phyloP scores from a whole-genome alignment of 2,888 invertebrate species.

The Sphaerophoria taeniata region DNA sequence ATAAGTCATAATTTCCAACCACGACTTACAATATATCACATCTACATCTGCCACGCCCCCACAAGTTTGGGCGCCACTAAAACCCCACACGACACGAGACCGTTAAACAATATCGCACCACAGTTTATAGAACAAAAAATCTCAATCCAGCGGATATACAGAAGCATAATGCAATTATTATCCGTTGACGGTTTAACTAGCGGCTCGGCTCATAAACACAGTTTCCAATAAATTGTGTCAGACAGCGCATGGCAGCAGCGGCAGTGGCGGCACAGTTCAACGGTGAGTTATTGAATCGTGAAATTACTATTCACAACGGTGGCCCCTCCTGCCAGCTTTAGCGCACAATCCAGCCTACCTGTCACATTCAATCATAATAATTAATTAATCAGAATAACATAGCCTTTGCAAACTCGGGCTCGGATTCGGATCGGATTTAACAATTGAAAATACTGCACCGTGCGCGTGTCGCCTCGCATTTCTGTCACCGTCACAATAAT shows the following conservation, averaged over 20 bases:
- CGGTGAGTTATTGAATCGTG: slow-evolving; percentile 71
- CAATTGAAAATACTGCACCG: slow-evolving; percentile 17
- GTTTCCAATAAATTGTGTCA: slow-evolving; percentile 69
- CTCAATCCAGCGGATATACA: too few relatives aligned
- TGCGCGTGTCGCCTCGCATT: background rate
- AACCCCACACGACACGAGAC: slow-evolving; percentile 23
- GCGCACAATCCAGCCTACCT: slow-evolving; percentile 68
- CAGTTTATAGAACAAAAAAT: slow-evolving; percentile 18
- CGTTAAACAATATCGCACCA: background rate
- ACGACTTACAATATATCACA: slow-evolving; percentile 69
- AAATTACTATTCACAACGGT: slow-evolving; percentile 69
- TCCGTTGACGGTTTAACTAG: slow-evolving; percentile 72
- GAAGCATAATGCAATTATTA: slow-evolving; percentile 73
- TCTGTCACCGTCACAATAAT: too few relatives aligned
- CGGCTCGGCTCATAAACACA: slow-evolving; percentile 63
- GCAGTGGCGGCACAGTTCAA: background rate
- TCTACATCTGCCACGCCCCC: slow-evolving; percentile 73
- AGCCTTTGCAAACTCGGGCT: slow-evolving; percentile 40
- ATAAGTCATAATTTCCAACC: slow-evolving; percentile 66
- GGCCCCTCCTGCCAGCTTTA: slow-evolving; percentile 68
- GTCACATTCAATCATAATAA: slow-evolving; percentile 74
- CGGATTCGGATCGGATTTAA: slow-evolving; percentile 31
- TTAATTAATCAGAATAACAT: slow-evolving; percentile 66
- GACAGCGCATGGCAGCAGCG: slow-evolving; percentile 28
- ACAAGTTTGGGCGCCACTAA: slow-evolving; percentile 48